phyloP scores from a whole-genome alignment of 2,113 vertebrate genomes.

The Anoplopoma fimbria region DNA sequence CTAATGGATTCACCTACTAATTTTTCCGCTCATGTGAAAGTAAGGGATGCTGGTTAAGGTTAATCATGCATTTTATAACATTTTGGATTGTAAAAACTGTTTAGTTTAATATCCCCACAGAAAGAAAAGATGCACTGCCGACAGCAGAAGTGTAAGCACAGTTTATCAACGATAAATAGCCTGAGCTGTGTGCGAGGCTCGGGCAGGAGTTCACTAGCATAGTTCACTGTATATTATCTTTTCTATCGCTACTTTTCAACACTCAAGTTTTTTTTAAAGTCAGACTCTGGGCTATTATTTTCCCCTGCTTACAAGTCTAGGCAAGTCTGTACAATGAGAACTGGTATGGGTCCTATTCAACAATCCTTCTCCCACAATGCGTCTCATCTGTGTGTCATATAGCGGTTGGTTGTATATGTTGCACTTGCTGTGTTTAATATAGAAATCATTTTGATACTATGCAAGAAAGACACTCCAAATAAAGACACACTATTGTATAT shows the following conservation, averaged over 20 bases:
- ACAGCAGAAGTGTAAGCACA: background rate
- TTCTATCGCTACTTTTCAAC: conserved; percentile 47
- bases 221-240: conserved; percentile 30
- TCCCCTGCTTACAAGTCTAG: conserved; percentile 35
- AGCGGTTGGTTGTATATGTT: background rate
- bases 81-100: background rate
- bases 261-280: conserved; percentile 19
- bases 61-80: background rate
- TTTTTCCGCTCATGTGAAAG: background rate
- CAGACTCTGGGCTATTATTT: conserved; percentile 27
- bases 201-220: background rate
- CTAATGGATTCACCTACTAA: too few species aligned
- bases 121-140: background rate
- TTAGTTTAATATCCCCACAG: background rate
- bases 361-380: conserved; percentile 5
- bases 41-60: background rate
- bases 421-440: conserved; percentile 23
- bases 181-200: background rate
- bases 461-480: conserved; percentile 7
- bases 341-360: background rate
- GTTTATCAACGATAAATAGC: conserved; percentile 24
- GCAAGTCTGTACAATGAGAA: conserved; percentile 24
- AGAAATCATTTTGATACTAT: conserved; percentile 26
- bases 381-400: conserved; percentile 9
- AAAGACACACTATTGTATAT: conserved; percentile 2